Evolutionary conservation across 2,113 vertebrate species (phyloP).

Genomic region (Motacilla alba): DNA sequence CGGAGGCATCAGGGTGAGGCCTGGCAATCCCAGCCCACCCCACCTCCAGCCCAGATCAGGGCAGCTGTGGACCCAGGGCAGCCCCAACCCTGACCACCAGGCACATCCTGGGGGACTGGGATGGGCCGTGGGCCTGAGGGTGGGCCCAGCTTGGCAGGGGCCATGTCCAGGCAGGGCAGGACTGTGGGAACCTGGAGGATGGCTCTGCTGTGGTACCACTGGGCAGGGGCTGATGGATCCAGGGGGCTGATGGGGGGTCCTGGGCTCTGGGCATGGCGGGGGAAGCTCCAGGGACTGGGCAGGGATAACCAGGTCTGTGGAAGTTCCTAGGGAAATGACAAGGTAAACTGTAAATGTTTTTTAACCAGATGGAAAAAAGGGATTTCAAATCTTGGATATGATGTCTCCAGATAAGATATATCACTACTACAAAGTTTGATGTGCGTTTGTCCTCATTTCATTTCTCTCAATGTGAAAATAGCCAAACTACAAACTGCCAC

Average conservation of each 20-base stretch:
- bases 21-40: background rate
- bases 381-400: background rate
- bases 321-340: background rate
- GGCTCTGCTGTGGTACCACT: too few species aligned
- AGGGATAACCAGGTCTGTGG: background rate
- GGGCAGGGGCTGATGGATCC: too few species aligned
- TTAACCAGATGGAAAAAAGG: background rate
- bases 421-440: background rate
- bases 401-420: background rate
- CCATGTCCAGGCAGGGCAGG: fast-evolving
- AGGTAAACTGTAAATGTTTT: background rate
- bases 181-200: too few species aligned
- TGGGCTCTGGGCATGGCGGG: too few species aligned
- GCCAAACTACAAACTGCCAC: background rate
- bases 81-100: fast-evolving
- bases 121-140: fast-evolving
- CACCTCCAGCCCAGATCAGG: background rate
- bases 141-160: fast-evolving
- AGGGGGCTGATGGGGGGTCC: too few species aligned
- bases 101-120: background rate
- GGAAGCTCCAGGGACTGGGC: background rate
- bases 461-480: background rate
- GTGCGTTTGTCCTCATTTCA: background rate
- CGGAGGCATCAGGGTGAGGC: too few species aligned
- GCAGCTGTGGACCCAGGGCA: fast-evolving